A percentile compares a stretch with the other conserved stretches of the same genome.
Evolutionary conservation across 2,113 vertebrate species (phyloP).

Genomic region (Microtus pennsylvanicus): DNA sequence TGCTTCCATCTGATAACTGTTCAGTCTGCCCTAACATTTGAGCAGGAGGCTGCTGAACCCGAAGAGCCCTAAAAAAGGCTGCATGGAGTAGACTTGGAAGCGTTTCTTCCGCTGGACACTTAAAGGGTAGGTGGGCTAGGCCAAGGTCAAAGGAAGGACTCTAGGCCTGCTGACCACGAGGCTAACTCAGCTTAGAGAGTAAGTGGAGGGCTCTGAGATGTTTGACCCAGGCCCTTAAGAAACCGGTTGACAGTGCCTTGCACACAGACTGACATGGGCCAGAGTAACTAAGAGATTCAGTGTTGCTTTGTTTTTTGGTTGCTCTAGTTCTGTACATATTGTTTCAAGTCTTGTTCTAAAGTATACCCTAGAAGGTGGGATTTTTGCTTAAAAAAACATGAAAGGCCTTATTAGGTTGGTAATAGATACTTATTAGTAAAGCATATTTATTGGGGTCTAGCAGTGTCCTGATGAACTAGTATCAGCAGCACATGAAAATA

Average conservation of each 20-base stretch:
- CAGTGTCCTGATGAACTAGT: conserved; percentile 24
- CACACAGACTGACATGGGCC: background rate
- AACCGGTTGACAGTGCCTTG: background rate
- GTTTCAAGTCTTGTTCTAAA: conserved; percentile 58
- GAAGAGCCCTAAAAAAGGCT: background rate
- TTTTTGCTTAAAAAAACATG: conserved; percentile 53
- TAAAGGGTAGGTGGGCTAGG: background rate
- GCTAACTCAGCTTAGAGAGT: background rate
- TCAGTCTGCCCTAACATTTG: background rate
- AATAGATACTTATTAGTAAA: conserved; percentile 28
- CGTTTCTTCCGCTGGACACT: background rate
- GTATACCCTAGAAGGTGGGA: conserved; percentile 2
- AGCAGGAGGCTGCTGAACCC: background rate
- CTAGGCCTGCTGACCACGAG: background rate
- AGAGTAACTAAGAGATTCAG: background rate
- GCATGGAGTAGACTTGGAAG: background rate
- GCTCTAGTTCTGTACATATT: conserved; percentile 15
- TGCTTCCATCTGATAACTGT: background rate
- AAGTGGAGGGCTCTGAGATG: background rate
- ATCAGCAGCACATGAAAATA: conserved; percentile 11
- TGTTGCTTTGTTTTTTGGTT: conserved; percentile 35
- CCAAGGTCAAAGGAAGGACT: background rate
- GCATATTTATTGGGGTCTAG: conserved; percentile 28
- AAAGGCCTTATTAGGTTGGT: conserved; percentile 30
- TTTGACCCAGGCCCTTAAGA: background rate